Conservation (phyloP, 2,797 vertebrate species). For the Mus spretus region DNA sequence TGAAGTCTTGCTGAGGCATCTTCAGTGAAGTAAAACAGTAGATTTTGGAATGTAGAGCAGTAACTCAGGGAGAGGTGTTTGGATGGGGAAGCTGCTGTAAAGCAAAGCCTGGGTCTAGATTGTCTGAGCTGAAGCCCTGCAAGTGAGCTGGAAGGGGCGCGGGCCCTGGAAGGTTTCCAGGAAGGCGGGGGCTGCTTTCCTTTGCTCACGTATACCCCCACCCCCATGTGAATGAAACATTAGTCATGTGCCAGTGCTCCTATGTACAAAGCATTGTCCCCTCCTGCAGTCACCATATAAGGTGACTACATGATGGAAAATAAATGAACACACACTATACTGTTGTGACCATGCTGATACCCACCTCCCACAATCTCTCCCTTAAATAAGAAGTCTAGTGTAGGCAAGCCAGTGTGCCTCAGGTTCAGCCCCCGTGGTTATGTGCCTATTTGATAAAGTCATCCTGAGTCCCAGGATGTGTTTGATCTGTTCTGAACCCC, state of each 20-base stretch:
- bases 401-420: neutral
- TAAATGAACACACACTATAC: neutral
- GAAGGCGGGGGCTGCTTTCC: neutral
- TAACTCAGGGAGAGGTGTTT: neutral
- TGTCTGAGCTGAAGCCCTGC: neutral
- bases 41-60: conserved; percentile 16
- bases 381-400: neutral
- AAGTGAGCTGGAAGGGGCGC: neutral
- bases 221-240: neutral
- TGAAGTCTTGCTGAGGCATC: neutral
- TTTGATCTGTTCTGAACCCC: neutral
- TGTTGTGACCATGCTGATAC: neutral
- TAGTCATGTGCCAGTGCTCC: fast-evolving
- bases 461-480: neutral
- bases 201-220: neutral
- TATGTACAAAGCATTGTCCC: neutral
- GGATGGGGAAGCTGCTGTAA: neutral
- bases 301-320: neutral
- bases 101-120: neutral
- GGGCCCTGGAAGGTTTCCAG: neutral
- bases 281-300: neutral
- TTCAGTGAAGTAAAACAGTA: neutral
- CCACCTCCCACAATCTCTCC: too few species aligned
- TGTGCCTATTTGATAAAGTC: neutral
- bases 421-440: neutral